Percentiles rank a stretch among this genome's conserved stretches.
Evolutionary conservation across 2,113 vertebrate species (phyloP).

Genomic region (Mastomys natalensis): DNA sequence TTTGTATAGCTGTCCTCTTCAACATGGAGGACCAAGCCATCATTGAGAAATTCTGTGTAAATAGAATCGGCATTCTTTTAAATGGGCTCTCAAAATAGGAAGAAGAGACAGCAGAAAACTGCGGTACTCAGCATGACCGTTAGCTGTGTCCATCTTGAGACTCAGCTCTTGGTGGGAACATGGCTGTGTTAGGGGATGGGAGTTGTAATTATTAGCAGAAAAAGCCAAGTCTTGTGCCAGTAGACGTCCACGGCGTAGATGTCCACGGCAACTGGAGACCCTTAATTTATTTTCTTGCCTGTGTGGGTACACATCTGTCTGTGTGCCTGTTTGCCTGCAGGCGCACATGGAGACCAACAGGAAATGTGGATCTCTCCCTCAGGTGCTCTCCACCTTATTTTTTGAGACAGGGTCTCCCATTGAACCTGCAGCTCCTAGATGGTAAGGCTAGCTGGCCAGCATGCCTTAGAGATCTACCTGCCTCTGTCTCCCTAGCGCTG

Average conservation of each 20-base stretch:
- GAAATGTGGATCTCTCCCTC: too few relatives aligned
- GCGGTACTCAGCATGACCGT: background rate
- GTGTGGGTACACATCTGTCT: background rate
- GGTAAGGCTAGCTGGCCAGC: background rate
- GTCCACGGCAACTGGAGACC: background rate
- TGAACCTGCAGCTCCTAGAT: background rate
- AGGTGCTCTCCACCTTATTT: background rate
- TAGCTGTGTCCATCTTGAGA: background rate
- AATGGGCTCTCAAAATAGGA: background rate
- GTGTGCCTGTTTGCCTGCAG: background rate
- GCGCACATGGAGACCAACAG: background rate
- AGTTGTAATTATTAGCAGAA: background rate
- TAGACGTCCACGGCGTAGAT: background rate
- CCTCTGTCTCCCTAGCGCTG: background rate
- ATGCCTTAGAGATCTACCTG: background rate
- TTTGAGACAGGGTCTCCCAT: background rate
- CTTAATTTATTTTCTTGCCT: background rate
- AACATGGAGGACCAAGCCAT: background rate
- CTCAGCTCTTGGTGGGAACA: background rate
- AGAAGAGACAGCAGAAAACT: background rate
- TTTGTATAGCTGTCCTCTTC: background rate
- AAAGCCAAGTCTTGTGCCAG: background rate
- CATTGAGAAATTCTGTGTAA: background rate
- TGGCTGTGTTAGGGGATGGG: background rate
- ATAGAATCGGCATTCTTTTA: too few relatives aligned